These are phyloP conservation scores for Archivesica marissinica DNA, from an alignment of 1,140 invertebrate genomes.

Conservation along the genomic window DNA sequence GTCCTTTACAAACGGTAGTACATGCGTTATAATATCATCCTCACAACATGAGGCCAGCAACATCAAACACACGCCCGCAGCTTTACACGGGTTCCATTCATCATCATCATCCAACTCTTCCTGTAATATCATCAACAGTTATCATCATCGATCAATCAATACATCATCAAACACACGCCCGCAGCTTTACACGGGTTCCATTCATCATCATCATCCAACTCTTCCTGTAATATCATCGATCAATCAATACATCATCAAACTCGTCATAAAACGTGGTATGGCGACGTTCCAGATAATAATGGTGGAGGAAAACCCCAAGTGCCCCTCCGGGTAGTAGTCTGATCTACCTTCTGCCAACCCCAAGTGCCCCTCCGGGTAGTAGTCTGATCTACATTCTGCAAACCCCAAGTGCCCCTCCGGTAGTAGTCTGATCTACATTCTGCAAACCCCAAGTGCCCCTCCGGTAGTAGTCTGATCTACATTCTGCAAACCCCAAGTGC, in stretches of 20 bases:
- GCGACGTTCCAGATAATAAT: no score
- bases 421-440: no score
- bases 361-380: no score
- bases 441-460: no score
- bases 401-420: no score
- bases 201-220: constrained; percentile 95
- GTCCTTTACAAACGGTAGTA: constrained; percentile 98
- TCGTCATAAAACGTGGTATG: no score
- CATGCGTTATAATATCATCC: constrained; percentile 97
- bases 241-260: constrained; percentile 93
- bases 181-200: constrained; percentile 99
- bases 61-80: constrained; percentile 99
- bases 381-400: no score
- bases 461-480: no score
- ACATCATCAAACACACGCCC: constrained; percentile 99
- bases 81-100: constrained; percentile 99
- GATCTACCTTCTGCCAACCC: no score
- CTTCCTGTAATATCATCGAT: constrained; percentile 75
- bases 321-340: no score
- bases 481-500: no score
- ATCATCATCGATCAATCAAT: background rate
- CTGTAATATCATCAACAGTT: constrained; percentile 63
- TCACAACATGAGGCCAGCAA: constrained; percentile 98
- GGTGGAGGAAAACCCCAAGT: no score
- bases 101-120: constrained; percentile 92